Percentiles rank a stretch among this genome's conserved stretches.
Evolutionary conservation across 2,888 invertebrate species (phyloP).

Genomic region (Linnaemya vulpina): DNA sequence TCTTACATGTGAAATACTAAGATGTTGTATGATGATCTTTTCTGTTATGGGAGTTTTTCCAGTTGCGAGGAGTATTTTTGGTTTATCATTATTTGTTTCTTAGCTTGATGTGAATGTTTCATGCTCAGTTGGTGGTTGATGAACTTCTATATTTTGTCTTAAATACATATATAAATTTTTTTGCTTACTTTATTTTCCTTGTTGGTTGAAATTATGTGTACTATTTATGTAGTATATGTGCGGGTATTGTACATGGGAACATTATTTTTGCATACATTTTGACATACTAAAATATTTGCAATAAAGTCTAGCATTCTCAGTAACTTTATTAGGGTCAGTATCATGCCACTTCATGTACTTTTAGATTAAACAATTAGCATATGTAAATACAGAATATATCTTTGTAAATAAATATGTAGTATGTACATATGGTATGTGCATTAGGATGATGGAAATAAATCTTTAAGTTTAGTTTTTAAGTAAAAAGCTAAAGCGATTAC

Average conservation of each 20-base stretch:
- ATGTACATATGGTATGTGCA: no score
- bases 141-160: slow-evolving; percentile 66
- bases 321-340: slow-evolving; percentile 50
- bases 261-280: slow-evolving; percentile 29
- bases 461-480: no score
- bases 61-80: slow-evolving; percentile 45
- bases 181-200: slow-evolving; percentile 25
- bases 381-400: no score
- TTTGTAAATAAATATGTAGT: no score
- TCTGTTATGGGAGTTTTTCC: slow-evolving; percentile 26
- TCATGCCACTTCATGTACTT: slow-evolving; percentile 20
- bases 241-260: slow-evolving; percentile 21
- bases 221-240: slow-evolving; percentile 12
- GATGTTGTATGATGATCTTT: slow-evolving; percentile 36
- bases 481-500: no score
- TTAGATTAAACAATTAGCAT: neutral
- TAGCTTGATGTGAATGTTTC: slow-evolving; percentile 55
- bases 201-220: slow-evolving; percentile 6
- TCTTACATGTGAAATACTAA: slow-evolving; percentile 36
- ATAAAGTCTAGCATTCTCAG: slow-evolving; percentile 30
- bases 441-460: no score
- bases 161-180: neutral
- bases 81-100: slow-evolving; percentile 47
- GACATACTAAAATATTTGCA: neutral
- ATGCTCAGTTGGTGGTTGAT: slow-evolving; percentile 71